Percentiles rank a stretch among this genome's conserved stretches.
Conservation (phyloP, 1,140 invertebrate genomes). For the honey bee (Apis mellifera) region DNA sequence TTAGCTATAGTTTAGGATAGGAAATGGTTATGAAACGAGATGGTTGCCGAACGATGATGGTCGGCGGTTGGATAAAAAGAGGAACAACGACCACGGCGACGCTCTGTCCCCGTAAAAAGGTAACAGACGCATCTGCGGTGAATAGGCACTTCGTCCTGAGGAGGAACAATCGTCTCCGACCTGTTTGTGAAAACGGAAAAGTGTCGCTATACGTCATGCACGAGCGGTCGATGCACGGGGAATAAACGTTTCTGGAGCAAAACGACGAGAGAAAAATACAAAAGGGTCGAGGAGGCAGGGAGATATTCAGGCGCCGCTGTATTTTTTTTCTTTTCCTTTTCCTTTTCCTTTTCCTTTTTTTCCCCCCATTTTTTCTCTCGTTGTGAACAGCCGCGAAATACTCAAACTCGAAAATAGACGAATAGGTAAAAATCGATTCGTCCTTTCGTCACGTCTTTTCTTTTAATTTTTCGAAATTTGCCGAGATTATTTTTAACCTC, state of each 20-base stretch:
- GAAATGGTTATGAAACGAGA: constrained; percentile 2
- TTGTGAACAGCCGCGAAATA: not conserved
- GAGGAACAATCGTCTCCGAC: constrained; percentile 27
- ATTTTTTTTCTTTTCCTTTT: too few relatives aligned
- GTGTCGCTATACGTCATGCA: constrained; percentile 41
- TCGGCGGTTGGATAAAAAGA: not conserved
- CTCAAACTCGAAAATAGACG: not conserved
- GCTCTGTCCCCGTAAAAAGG: constrained; percentile 45
- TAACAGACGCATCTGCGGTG: constrained; percentile 56
- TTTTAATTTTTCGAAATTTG: too few relatives aligned
- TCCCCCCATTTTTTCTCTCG: not conserved
- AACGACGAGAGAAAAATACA: not conserved
- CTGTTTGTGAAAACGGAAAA: constrained; percentile 33
- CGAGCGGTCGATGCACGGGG: constrained; percentile 7
- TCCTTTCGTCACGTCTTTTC: too few relatives aligned
- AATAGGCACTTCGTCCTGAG: constrained; percentile 72
- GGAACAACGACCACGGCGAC: constrained; percentile 17
- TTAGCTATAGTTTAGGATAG: not conserved
- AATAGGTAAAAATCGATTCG: too few relatives aligned
- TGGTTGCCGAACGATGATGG: constrained; percentile 1
- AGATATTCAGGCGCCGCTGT: not conserved
- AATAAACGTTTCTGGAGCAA: not conserved
- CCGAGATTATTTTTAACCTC: too few relatives aligned
- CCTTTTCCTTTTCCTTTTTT: too few relatives aligned
- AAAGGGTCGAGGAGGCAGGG: not conserved